Evolutionary conservation across 2,797 vertebrate species (phyloP), one percentile per base, ranked within the genome.

Genomic region (Coracias cyanogaster): DNA sequence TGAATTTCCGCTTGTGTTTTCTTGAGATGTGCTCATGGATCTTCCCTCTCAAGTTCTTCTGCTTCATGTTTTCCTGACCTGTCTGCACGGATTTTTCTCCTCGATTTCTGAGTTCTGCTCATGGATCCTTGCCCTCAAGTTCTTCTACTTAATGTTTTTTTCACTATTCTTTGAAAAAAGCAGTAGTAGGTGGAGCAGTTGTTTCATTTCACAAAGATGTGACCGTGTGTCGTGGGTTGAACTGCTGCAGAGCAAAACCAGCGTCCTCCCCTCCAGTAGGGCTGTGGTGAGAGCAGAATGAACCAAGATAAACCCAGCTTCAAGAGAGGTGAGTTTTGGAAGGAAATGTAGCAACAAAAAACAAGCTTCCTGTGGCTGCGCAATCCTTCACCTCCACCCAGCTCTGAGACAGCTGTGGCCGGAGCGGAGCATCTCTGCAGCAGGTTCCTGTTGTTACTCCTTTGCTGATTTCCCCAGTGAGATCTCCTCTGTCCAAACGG

Each of bases 111-210:
- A 46, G 45, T 15, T 46, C 12, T 46, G 9, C 45, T 51, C 12
- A 4, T 0, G 0, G 26, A 4, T 35, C 51, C 74, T 64, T n/a
- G 10, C 29, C 45, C 7, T 15, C 5, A 1, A 26, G 51, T 51
- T 26, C 12, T 35, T 45, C 61, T 72, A 2, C 35, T 57, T 20
- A 21, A 26, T 21, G n/a, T 18, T 29, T 52, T 52, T 26, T 66
- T 24, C 55, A 1, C 46, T 11, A 3, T 33, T 52, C 6, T 61
- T 22, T 33, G 20, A 48, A 65, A 4, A 35, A 15, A 35, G 9
- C 41, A 17, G 41, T 31, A 9, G 45, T 7, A 49, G 71, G 69
- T 69, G 65, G 51, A 69, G 76, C 48, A 9, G 46, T 8, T 22
- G 51, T 33, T 74, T 7, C 26, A 10, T 31, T 33, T 22, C 6